These are phyloP conservation scores for Strix aluco DNA, from an alignment of 2,113 vertebrate genomes.

Conservation along the genomic window DNA sequence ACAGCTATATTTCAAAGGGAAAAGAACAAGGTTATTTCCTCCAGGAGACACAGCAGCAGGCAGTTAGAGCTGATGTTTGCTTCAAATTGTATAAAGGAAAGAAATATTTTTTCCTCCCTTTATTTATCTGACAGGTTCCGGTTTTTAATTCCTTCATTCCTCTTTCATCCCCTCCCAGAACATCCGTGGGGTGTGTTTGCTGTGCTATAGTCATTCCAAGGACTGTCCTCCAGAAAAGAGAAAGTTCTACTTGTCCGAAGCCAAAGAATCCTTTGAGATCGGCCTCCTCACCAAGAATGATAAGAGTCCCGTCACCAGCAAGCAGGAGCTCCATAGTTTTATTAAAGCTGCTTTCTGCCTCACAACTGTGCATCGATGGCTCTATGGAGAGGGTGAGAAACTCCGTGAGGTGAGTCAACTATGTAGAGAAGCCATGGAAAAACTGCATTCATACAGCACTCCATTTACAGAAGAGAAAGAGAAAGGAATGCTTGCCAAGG, in stretches of 20 bases:
- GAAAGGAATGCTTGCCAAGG: conserved; percentile 69
- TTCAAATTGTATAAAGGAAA: background rate
- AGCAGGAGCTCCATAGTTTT: conserved; percentile 90
- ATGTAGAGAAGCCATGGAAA: conserved; percentile 79
- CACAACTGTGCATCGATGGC: conserved; percentile 75
- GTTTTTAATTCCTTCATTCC: background rate
- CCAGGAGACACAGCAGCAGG: background rate
- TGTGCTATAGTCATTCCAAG: conserved; percentile 86
- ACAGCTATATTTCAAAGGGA: background rate
- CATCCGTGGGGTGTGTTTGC: conserved; percentile 86
- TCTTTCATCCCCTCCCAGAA: conserved; percentile 72
- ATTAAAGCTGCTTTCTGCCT: conserved; percentile 89
- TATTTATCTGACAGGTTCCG: background rate
- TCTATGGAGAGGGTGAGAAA: conserved; percentile 46
- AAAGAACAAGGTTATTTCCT: background rate
- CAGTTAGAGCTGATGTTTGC: background rate
- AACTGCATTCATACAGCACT: conserved; percentile 75
- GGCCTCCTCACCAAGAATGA: conserved; percentile 84
- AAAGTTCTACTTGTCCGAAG: conserved; percentile 74
- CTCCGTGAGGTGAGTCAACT: conserved; percentile 21
- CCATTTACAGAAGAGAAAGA: conserved; percentile 35
- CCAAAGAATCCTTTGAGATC: conserved; percentile 87
- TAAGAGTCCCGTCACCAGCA: conserved; percentile 75
- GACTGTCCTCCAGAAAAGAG: conserved; percentile 75
- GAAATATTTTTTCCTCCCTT: background rate